Percentiles rank a stretch among this genome's conserved stretches.
These are phyloP conservation scores for Heliconius erato DNA, from an alignment of 2,888 invertebrate species.

Conservation along the genomic window DNA sequence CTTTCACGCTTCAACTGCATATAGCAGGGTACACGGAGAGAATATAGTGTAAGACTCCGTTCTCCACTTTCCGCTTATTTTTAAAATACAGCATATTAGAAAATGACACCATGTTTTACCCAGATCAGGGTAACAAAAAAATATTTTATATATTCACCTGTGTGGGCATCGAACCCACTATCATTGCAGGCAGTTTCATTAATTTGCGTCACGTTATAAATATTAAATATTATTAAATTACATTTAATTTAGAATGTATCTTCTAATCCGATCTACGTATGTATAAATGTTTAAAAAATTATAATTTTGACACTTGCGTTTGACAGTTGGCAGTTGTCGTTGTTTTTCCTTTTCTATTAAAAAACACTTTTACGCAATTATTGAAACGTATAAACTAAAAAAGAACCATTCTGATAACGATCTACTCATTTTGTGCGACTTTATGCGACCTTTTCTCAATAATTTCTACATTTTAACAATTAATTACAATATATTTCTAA, in stretches of 20 bases:
- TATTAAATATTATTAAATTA: slow-evolving; percentile 24
- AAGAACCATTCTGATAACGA: slow-evolving; percentile 11
- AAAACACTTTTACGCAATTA: slow-evolving; percentile 22
- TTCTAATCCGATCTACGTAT: slow-evolving; percentile 27
- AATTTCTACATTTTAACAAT: slow-evolving; percentile 74
- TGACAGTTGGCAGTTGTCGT: slow-evolving; percentile 47
- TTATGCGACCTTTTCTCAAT: slow-evolving; percentile 73
- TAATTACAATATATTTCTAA: slow-evolving; percentile 62
- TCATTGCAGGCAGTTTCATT: not conserved
- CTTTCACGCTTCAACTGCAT: not conserved
- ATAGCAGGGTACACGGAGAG: not conserved
- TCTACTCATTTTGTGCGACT: slow-evolving; percentile 81
- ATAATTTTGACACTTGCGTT: slow-evolving; percentile 43
- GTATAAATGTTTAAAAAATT: slow-evolving; percentile 27
- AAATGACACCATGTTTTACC: not conserved
- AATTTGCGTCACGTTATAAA: not conserved
- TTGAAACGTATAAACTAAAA: slow-evolving; percentile 17
- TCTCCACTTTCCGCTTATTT: not conserved
- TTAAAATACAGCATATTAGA: not conserved
- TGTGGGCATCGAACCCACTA: not conserved
- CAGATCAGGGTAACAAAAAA: not conserved
- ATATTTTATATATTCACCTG: not conserved
- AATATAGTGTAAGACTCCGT: not conserved
- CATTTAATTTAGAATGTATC: slow-evolving; percentile 29
- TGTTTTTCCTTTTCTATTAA: slow-evolving; percentile 18